Evolutionary conservation across 2,888 invertebrate species (phyloP).

Genomic region (Drosophila formosana): DNA sequence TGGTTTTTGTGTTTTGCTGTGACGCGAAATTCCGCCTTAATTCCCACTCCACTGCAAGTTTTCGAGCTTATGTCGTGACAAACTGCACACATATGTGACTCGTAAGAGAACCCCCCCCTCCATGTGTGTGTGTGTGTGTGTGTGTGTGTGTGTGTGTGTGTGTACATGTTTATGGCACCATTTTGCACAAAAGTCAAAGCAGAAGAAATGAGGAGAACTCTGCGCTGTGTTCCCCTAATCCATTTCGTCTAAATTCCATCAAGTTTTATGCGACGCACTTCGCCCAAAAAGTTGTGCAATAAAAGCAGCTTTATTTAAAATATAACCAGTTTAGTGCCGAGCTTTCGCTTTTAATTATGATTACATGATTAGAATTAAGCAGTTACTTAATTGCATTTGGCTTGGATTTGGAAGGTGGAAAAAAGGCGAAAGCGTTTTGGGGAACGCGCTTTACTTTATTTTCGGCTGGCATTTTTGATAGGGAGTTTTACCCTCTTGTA

Average conservation of each 20-base stretch:
- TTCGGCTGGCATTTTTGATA: conserved; percentile 34
- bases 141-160: conserved; percentile 40
- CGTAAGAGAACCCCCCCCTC: conserved; percentile 22
- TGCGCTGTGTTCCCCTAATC: conserved; percentile 38
- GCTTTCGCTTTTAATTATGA: conserved; percentile 5
- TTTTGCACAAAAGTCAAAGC: conserved; percentile 71
- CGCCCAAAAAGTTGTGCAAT: neutral
- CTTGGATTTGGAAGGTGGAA: neutral
- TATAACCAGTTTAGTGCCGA: neutral
- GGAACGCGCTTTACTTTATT: conserved; percentile 30
- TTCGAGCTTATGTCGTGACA: conserved; percentile 78
- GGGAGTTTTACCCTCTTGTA: conserved; percentile 61
- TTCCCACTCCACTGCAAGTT: conserved; percentile 33
- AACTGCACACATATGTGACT: conserved; percentile 79
- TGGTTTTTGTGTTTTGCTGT: conserved; percentile 79
- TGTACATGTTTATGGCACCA: conserved; percentile 75
- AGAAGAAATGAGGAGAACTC: conserved; percentile 48
- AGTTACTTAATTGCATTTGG: neutral
- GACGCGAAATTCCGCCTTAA: conserved; percentile 69
- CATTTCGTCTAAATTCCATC: conserved; percentile 34
- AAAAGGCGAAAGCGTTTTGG: conserved; percentile 34
- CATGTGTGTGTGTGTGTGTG: neutral
- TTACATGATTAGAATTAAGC: neutral
- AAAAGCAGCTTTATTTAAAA: conserved; percentile 7
- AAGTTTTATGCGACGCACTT: conserved; percentile 5